Evolutionary conservation across 2,888 invertebrate genomes (phyloP), one percentile per base, ranked within the genome.

Genomic region (Asteroscopus sphinx): DNA sequence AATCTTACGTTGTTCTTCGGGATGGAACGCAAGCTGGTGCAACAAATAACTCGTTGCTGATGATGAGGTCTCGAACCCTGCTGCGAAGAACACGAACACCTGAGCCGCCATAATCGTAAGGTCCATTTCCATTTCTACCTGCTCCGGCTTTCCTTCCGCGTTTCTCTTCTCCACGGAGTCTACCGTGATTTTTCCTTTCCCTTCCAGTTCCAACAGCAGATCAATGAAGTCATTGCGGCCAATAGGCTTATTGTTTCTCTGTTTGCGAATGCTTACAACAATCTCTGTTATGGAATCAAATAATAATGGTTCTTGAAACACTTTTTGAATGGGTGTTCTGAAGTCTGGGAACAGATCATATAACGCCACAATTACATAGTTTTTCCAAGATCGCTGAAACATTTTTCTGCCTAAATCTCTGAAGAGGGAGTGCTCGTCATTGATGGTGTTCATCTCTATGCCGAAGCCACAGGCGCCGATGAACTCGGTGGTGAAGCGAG

Each of bases 51-150:
- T 91, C 1, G 92, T 87, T 1, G 90, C 85, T 0, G 90, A 89
- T 0, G 94, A 91, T 0, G 93, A 91, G 0, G 94, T 93, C 66
- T 94, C 93, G 30, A 91, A 94, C 2, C 94, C 94, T n/a, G 93
- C 94, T 5, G 80, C 85, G 26, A 92, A 91, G 68, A 91, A 91
- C 9, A 91, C 63, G 15, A 88, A 87, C 3, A 88, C 82, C 68
- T 91, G 91, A 3, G 90, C 88, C 1, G 72, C 82, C 64, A 90
- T 76, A 36, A 78, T 72, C 12, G 69, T 49, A 0, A 80, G 60
- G 40, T 83, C 81, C 77, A 90, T 76, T 25, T 88, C 84, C 74
- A 88, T 69, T 48, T 86, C 83, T 0, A 81, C 83, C 8, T 58
- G 53, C 11, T 73, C 55, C 3, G 88, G 81, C 1, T 76, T 79